Base-by-base conservation (phyloP, 2,797 vertebrate species). In the Heliangelus exortis region DNA sequence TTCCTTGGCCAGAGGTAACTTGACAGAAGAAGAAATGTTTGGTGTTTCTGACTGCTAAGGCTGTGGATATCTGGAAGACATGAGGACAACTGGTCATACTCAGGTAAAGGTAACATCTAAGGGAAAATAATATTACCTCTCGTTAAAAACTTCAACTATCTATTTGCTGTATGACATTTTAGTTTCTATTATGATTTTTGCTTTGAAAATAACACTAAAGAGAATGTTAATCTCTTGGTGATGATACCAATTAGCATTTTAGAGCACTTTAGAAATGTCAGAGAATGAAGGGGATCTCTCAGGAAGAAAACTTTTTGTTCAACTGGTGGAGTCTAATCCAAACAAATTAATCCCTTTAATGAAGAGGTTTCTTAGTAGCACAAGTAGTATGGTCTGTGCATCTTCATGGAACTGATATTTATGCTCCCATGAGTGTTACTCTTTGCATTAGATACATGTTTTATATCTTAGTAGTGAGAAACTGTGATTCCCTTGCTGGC, bases 221-320 rank as follows among this genome's bases (percentile, higher is more conserved):
- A 90, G 89, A 92, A 95, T 86, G 69, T 67, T 95, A 91, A 90
- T 92, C 14, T 1, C 85, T 93, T 83, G 77, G 69, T 86, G 85
- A 91, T 84, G 63, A 78, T 90, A 76, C 82, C 62, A 91, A 87
- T 93, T 92, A 95, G 41, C 91, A 94, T 96, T 93, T 95, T 91
- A 72, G 53, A 92, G 78, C 58, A 77, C 68, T 93, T 93, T 78
- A 84, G 59, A 96, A 90, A 95, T 95, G 87, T 92, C 95, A 96
- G 76, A 36, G 90, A 87, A 79, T 53, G 85, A 92, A 87, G 51
- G 39, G 75, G 84, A 66, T 79, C 80, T 94, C 72, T 95, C 62
- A 87, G 84, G 91, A 90, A 92, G 65, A 87, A 79, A 83, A 72
- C 78, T 88, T 84, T 69, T 39, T 86, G 74, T 92, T 96, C 66